Evolutionary conservation across 2,888 invertebrate species (phyloP), one percentile per base, ranked within the genome.

Genomic region (Platynereis dumerilii): DNA sequence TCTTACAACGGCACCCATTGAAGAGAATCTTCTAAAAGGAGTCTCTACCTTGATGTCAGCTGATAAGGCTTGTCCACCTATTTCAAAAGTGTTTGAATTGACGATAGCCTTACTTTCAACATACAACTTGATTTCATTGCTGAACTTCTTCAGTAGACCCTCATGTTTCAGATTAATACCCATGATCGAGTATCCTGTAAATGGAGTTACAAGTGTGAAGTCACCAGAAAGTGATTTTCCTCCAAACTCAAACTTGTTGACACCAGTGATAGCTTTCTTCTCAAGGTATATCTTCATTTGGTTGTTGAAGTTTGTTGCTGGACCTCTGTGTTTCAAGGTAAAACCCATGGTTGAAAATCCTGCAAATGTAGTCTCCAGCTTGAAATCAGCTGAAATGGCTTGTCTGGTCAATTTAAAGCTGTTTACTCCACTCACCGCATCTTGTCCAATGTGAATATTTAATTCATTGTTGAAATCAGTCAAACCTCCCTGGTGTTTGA

Each of bases 401-500:
- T 55, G 17, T 17, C 27, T 17, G 2, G 5, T 20, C 7, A 26
- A 7, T 24, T 12, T 55, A 17, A 55, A 55, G 15, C 17, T 28
- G 24, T n/a, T 55, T 10, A 26, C 55, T 24, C 24, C 5, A 5
- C 39, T 55, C 24, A 61, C 22, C 22, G 7, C 22, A 1, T 39
- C 24, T 15, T 27, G 17, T 15, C n/a, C 39, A 24, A 42, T 2
- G 24, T 54, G n/a, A 12, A 61, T 22, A 5, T 29, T 44, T 12
- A 27, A n/a, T 24, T 60, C 60, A 42, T 61, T 66, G 28, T 52
- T 56, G 58, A 69, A 69, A 42, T 61, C 58, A 7, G 17, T 64
- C 44, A 58, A 10, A 27, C 53, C 29, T n/a, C 66, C 66, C 12
- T 66, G 34, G 55, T 66, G 65, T 34, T 61, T 60, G n/a, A 58